Base-by-base conservation (phyloP, 2,113 vertebrate genomes). In the Hippoglossus stenolepis region DNA sequence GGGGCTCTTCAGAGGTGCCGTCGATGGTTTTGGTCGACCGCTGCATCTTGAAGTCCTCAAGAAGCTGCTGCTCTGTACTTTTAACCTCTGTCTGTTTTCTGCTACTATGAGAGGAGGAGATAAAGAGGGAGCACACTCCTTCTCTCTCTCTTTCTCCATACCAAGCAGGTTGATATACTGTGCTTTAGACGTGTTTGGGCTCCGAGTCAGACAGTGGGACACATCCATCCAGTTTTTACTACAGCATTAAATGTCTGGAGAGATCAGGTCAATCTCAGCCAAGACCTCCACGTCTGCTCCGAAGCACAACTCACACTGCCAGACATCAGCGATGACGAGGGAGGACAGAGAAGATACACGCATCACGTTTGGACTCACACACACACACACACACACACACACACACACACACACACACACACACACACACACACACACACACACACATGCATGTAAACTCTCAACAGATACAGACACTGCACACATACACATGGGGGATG, bases 251-350 rank as follows among this genome's bases (percentile, higher is more conserved):
- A 78, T 3, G 11, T 69, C 68, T 71, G 51, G 38, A 75, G 75
- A 68, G 21, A 78, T 82, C 56, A 43, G 65, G 70, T 75, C 69
- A n/a, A 4, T 67, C 59, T 73, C 58, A 21, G 75, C 87, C 85
- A 80, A 85, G 82, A 84, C 65, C 81, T 87, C 77, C 81, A 66
- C 49, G 64, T 77, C 69, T 62, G 59, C 66, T 83, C 38, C 56
- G 61, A 58, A 49, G 51, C 58, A 35, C 28, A 70, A 18, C 65
- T 80, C 67, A 65, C 13, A 15, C 70, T 57, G 78, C 77, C 82
- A 74, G 73, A 82, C 60, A 83, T 47, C 77, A 70, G 64, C 5
- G 18, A 38, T 24, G 78, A 74, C 9, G 69, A 72, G 23, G 78
- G 78, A 80, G 75, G 75, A 69, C 70, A 61, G 70, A 60, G 18